Base-by-base conservation (phyloP, 2,113 vertebrate species). In the Passerina amoena region DNA sequence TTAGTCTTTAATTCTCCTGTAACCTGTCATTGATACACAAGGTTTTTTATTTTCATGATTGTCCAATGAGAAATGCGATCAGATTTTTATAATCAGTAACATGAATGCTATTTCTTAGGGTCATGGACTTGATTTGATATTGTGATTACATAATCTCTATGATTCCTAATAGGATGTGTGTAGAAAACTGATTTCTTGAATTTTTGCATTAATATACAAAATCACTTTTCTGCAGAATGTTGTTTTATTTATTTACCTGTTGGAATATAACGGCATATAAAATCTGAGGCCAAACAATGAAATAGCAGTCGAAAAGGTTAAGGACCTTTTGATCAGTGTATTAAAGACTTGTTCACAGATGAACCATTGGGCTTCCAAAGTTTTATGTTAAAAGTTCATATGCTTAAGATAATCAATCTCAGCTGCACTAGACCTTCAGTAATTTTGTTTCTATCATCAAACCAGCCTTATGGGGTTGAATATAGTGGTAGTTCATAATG, bases 381-480 rank as follows among this genome's bases (percentile, higher is more conserved):
- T 96, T 97, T 83, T 68, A 25, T 21, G n/a, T 79, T 88, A 86
- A 87, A 94, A 96, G 80, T 96, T 96, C 93, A 94, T 82, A 82
- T 48, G 72, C 33, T 94, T 93, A 92, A 95, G 81, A 86, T 94
- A 88, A 95, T 96, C 94, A 95, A 90, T 65, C 96, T 95, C 87
- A 54, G 44, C 81, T 77, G 94, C 35, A 45, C 38, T 69, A 79
- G 90, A 94, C 75, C 81, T 73, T 82, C 31, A 18, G 92, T 91
- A 90, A 95, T 97, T 97, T 90, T 82, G 80, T 86, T 96, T 79
- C 94, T 90, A 90, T 94, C 94, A 96, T 91, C 86, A 76, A 94
- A 96, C 90, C 88, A 87, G 71, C 38, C 92, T 97, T 93, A 11
- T 33, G 89, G 92, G 95, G 82, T 83, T 83, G 96, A 94, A 50